Percentiles rank a stretch among this genome's conserved stretches.
Conservation (phyloP, 2,888 invertebrate species). For the Agrochola lychnidis region DNA sequence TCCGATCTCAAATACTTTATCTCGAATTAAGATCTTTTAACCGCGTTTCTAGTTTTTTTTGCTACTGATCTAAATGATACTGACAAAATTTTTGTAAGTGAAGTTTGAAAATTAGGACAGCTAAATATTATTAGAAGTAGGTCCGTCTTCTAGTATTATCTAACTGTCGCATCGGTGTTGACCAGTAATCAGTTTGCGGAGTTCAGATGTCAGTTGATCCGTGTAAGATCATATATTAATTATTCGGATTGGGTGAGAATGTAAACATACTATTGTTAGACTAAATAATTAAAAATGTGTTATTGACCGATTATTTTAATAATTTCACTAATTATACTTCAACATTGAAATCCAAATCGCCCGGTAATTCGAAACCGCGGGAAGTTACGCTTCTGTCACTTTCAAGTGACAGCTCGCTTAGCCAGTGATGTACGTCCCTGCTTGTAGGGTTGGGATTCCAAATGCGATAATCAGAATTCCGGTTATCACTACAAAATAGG, state of each 20-base stretch:
- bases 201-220: conserved; percentile 8
- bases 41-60: not conserved
- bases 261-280: not conserved
- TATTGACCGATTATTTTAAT: not conserved
- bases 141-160: not conserved
- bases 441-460: not conserved
- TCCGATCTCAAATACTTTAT: conserved; percentile 5
- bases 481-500: not conserved
- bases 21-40: not conserved
- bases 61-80: not conserved
- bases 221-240: not conserved
- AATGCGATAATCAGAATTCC: not conserved
- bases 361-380: not conserved
- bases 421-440: not conserved
- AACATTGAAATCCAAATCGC: not conserved
- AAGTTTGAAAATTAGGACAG: not conserved
- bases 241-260: not conserved
- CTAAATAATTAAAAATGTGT: not conserved
- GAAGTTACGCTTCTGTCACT: not conserved
- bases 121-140: not conserved
- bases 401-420: not conserved
- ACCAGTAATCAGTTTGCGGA: not conserved
- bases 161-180: not conserved
- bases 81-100: not conserved
- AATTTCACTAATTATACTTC: not conserved